A percentile compares a stretch with the other conserved stretches of the same genome.
phyloP scores from a whole-genome alignment of 2,113 vertebrate species.

The Hippocampus comes region DNA sequence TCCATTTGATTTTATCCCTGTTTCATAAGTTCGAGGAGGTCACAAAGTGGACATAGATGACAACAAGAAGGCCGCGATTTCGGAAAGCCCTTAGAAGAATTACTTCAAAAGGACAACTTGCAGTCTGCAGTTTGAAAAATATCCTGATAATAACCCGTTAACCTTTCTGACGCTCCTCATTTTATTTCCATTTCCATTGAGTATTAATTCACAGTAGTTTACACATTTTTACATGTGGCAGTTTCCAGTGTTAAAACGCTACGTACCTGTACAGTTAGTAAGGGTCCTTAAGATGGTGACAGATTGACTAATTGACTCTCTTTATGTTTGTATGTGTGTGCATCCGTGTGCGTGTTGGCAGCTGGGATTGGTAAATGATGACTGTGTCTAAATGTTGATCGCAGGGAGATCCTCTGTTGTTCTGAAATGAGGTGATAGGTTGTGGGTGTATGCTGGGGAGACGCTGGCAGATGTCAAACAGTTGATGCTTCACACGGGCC shows the following conservation, averaged over 20 bases:
- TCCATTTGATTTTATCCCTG: too few relatives aligned
- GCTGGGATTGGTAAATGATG: slow-evolving; percentile 88
- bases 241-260: neutral
- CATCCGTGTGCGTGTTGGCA: neutral
- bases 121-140: too few relatives aligned
- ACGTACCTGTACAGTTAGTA: neutral
- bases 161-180: too few relatives aligned
- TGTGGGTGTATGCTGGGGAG: slow-evolving; percentile 35
- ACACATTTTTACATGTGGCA: neutral
- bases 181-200: neutral
- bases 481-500: slow-evolving; percentile 72
- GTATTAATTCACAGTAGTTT: neutral
- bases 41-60: too few relatives aligned
- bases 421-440: slow-evolving; percentile 74
- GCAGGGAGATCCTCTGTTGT: slow-evolving; percentile 86
- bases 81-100: too few relatives aligned
- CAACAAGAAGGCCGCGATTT: too few relatives aligned
- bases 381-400: slow-evolving; percentile 98
- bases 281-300: neutral
- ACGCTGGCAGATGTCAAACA: slow-evolving; percentile 93
- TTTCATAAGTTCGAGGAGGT: too few relatives aligned
- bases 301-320: neutral
- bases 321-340: neutral
- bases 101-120: too few relatives aligned
- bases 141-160: too few relatives aligned